Conservation (phyloP, 2,797 vertebrate species). For the Prionace glauca region DNA sequence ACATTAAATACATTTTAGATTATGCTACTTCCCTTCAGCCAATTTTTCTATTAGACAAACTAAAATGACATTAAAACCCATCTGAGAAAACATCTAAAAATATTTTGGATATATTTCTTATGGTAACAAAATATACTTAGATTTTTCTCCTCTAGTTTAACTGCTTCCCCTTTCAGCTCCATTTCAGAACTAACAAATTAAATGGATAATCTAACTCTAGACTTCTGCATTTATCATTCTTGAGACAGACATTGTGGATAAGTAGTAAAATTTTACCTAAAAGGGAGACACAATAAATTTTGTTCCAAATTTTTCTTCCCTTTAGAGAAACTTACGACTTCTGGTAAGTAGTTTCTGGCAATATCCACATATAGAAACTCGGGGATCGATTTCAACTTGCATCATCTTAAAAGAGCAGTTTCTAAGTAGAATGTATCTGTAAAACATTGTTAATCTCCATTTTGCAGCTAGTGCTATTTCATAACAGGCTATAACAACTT, state of each 20-base stretch:
- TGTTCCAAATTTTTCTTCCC: not conserved
- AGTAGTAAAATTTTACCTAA: not conserved
- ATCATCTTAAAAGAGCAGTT: not conserved
- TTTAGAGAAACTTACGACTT: not conserved
- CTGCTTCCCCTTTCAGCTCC: not conserved
- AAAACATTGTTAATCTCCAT: not conserved
- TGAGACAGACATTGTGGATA: not conserved
- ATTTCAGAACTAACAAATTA: not conserved
- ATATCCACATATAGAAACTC: not conserved
- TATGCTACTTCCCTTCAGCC: not conserved
- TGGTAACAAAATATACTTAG: not conserved
- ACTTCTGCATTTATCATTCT: not conserved
- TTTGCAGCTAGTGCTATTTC: not conserved
- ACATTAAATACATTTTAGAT: not conserved
- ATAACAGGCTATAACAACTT: not conserved
- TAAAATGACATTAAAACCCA: not conserved
- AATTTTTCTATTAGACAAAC: not conserved
- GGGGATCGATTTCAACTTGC: not conserved
- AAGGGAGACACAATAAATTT: not conserved
- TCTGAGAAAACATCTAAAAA: not conserved
- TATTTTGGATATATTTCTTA: constrained; percentile 2
- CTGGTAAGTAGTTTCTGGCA: not conserved
- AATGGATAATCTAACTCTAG: not conserved
- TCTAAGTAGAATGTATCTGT: not conserved
- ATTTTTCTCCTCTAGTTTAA: not conserved